Percentiles rank a stretch among this genome's conserved stretches.
Evolutionary conservation across 2,797 vertebrate species (phyloP).

Genomic region (Chelonia mydas): DNA sequence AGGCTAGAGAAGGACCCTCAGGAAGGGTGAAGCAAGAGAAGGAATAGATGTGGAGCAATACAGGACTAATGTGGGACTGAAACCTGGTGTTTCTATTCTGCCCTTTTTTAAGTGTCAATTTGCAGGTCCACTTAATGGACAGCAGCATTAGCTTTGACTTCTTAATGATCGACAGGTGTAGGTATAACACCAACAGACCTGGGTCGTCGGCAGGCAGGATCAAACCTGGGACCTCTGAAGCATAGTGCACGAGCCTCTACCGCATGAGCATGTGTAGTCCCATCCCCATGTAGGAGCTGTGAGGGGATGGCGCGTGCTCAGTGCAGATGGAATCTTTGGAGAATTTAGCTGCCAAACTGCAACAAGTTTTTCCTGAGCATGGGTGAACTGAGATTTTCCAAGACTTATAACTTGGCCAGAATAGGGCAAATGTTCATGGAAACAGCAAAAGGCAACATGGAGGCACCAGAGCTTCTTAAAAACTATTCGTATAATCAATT

Average conservation of each 20-base stretch:
- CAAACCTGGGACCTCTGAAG: too few relatives aligned
- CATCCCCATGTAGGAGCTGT: not conserved
- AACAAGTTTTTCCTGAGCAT: slow-evolving; percentile 43
- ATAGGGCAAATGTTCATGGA: slow-evolving; percentile 62
- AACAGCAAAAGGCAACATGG: not conserved
- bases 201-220: too few relatives aligned
- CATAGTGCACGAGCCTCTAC: too few relatives aligned
- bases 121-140: not conserved
- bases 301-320: slow-evolving; percentile 8
- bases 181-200: too few relatives aligned
- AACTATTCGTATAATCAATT: slow-evolving; percentile 64
- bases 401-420: slow-evolving; percentile 50
- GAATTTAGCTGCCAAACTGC: slow-evolving; percentile 39
- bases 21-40: not conserved
- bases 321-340: slow-evolving; percentile 41
- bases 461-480: slow-evolving; percentile 42
- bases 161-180: not conserved
- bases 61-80: not conserved
- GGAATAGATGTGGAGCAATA: not conserved
- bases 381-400: not conserved
- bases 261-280: not conserved
- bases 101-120: not conserved
- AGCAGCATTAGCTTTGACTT: not conserved
- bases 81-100: not conserved
- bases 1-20: not conserved